Evolutionary conservation across 2,888 invertebrate genomes (phyloP), one percentile per base, ranked within the genome.

Genomic region (Junonia oenone): DNA sequence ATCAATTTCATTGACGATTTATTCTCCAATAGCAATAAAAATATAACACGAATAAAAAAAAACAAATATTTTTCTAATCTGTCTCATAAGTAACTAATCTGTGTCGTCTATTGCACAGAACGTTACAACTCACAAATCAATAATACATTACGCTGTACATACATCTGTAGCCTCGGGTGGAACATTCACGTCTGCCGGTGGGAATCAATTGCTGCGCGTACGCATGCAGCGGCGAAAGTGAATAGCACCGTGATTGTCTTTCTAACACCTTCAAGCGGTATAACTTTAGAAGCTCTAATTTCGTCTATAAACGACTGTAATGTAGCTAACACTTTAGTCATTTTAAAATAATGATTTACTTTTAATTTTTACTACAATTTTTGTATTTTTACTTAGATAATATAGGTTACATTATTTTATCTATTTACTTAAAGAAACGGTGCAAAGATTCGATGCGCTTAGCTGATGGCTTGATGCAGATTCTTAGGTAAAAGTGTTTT

Each of bases 191-290:
- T 61, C 38, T 40, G 37, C 52, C 29, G 65, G 65, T 63, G 67
- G 63, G 68, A 72, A 72, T 72, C 69, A 65, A 71, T 71, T 66
- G 65, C 68, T 66, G 57, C 65, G 63, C 67, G 65, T 62, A 43
- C 65, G 66, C 58, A 68, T 67, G 68, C 63, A 64, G 52, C 52
- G 61, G 71, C 63, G 72, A 65, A 63, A 65, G 65, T 65, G 56
- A 61, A 58, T 63, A 61, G 58, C 27, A 33, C 35, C 17, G 45
- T 49, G 45, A 55, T 53, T 49, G 55, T 56, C 56, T 27, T 56
- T 56, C 37, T 58, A 57, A 53, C 48, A 50, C 49, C 35, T 51
- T 22, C 22, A 15, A 15, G 14, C 46, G 11, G 15, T 29, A 29
- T 26, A 27, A 26, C 29, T 46, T 29, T 22, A 22, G 6, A 43